Percentiles rank a stretch among this genome's conserved stretches.
phyloP scores from a whole-genome alignment of 2,888 invertebrate species.

The Tetragonula carbonaria region DNA sequence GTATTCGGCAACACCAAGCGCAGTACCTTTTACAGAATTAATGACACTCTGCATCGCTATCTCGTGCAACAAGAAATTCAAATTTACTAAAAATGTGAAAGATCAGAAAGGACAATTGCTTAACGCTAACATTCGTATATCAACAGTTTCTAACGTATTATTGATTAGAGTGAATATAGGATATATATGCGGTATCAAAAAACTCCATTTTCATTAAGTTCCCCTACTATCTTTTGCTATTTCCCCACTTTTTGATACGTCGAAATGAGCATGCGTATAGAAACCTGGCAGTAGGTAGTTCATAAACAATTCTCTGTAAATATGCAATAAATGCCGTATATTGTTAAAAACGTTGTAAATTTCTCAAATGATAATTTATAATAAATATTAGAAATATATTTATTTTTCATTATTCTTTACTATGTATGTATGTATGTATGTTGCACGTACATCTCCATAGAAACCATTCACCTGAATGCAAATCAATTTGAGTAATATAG shows the following conservation, averaged over 20 bases:
- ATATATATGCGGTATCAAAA: slow-evolving; percentile 36
- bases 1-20: slow-evolving; percentile 97
- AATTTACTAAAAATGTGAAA: slow-evolving; percentile 23
- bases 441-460: slow-evolving; percentile 20
- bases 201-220: slow-evolving; percentile 37
- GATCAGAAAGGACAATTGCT: slow-evolving; percentile 19
- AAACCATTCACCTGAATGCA: slow-evolving; percentile 13
- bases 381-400: neutral
- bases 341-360: neutral
- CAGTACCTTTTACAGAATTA: slow-evolving; percentile 97
- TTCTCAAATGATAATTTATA: neutral
- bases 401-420: neutral
- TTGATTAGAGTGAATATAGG: slow-evolving; percentile 45
- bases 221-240: slow-evolving; percentile 33
- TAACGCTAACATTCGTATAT: slow-evolving; percentile 44
- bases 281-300: neutral
- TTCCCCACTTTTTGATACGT: slow-evolving; percentile 19
- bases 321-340: neutral
- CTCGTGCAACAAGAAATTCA: slow-evolving; percentile 3
- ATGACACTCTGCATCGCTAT: slow-evolving; percentile 96
- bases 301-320: neutral
- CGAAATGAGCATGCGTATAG: slow-evolving; percentile 33
- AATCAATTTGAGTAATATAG: slow-evolving; percentile 12
- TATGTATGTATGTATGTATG: neutral
- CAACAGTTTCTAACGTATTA: slow-evolving; percentile 57